Percentiles rank a stretch among this genome's conserved stretches.
phyloP scores from a whole-genome alignment of 2,888 invertebrate genomes.

The Rhaphigaster nebulosa region DNA sequence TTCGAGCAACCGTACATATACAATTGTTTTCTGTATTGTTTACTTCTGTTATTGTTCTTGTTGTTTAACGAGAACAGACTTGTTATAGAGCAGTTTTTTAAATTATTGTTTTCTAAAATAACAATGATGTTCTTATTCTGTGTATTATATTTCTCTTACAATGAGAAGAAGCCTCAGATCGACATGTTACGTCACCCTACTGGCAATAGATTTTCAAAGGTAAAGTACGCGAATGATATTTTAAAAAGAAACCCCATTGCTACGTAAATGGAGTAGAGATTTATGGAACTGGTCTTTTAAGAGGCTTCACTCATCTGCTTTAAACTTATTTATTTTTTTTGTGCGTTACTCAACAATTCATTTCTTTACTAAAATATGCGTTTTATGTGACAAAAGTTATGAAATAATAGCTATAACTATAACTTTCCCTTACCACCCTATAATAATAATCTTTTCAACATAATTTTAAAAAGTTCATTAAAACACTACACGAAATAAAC shows the following conservation, averaged over 20 bases:
- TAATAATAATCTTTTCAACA: too few species aligned
- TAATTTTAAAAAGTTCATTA: too few species aligned
- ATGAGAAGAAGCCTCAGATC: background rate
- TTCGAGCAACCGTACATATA: too few species aligned
- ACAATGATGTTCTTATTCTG: background rate
- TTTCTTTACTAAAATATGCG: background rate
- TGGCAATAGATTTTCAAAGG: background rate
- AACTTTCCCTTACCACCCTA: too few species aligned
- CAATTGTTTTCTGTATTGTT: too few species aligned
- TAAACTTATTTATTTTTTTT: background rate
- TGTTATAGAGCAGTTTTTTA: too few species aligned
- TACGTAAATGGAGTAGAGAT: constrained; percentile 46
- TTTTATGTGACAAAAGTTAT: background rate
- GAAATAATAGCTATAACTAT: too few species aligned
- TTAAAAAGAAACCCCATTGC: constrained; percentile 14
- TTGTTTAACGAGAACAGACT: too few species aligned
- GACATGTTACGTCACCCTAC: background rate
- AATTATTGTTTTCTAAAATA: background rate
- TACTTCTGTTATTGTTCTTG: background rate
- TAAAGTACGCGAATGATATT: background rate
- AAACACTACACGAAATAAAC: too few species aligned
- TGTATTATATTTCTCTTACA: background rate
- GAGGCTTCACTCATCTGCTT: background rate
- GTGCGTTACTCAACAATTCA: background rate
- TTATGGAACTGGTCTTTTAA: background rate